A percentile compares a stretch with the other conserved stretches of the same genome.
phyloP scores from a whole-genome alignment of 2,113 vertebrate genomes.

The Sialia sialis region DNA sequence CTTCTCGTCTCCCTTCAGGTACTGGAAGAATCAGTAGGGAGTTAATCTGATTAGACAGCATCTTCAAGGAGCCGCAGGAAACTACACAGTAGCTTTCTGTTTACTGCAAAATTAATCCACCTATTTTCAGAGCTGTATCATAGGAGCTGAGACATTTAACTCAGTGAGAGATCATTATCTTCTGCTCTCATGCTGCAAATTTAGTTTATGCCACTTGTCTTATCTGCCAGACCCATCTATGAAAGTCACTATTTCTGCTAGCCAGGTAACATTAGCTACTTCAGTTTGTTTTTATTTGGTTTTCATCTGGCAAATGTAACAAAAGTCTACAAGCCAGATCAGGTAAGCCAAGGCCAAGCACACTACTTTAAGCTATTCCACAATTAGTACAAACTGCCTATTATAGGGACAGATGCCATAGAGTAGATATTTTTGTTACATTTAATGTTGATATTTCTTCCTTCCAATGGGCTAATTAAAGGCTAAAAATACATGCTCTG shows the following conservation, averaged over 20 bases:
- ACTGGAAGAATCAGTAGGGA: not conserved
- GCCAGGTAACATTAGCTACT: not conserved
- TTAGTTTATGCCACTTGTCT: not conserved
- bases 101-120: slow-evolving; percentile 35
- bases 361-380: not conserved
- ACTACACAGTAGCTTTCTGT: not conserved
- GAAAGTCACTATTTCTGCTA: not conserved
- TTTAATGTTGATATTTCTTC: not conserved
- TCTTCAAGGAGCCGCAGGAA: not conserved
- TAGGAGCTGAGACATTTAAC: not conserved
- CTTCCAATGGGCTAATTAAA: not conserved
- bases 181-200: not conserved
- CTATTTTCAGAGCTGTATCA: slow-evolving; percentile 9
- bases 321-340: not conserved
- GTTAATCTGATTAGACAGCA: slow-evolving; percentile 24
- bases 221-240: not conserved
- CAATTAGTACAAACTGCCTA: not conserved
- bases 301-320: not conserved
- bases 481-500: not conserved
- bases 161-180: not conserved
- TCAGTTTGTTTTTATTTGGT: not conserved
- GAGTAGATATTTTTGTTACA: not conserved
- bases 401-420: not conserved
- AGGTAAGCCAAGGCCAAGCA: not conserved
- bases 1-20: not conserved